Evolutionary conservation across 30 jellyfish, hydroid and myxozoan genomes (phyloP), one percentile per base, ranked within the genome.

Genomic region (Sanderia malayensis): DNA sequence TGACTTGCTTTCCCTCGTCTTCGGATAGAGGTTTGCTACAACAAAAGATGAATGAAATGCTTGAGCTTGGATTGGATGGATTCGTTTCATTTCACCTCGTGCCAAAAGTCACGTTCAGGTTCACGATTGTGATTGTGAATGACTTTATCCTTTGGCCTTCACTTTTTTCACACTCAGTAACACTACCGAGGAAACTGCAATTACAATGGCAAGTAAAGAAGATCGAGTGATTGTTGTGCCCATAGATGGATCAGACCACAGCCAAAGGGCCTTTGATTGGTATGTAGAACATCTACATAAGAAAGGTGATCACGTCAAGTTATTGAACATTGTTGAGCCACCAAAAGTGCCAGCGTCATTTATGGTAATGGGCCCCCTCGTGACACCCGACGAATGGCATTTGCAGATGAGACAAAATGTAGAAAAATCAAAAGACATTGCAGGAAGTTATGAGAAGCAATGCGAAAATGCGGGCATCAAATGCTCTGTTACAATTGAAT

Each of bases 201-300:
- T 22, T 2, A 62, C 53, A 67, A 79, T 79, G 90, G 83, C 82
- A 32, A 31, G 29, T 17, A n/a, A n/a, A n/a, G 70, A 76, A 10
- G 41, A 59, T 22, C 44, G 95, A 22, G 31, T 69, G 10, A 60
- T 85, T 23, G 47, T 85, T 8, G 25, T 85, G 75, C 90, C 95
- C 9, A 91, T 85, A 17, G 95, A 85, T 47, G 78, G 79, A 27
- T 85, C 95, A 27, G 82, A 59, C 17, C 81, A 85, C 79, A 85
- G 95, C 55, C 70, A 85, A 10, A 71, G 95, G 4, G 95, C 95
- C 4, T 85, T 85, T 58, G 62, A 75, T 24, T 85, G 90, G 90
- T 85, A 74, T 68, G 17, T 85, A 67, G 68, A 67, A 0, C 62
- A 85, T 34, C 41, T 85, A 44, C 89, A 76, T 30, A 64, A 67